Percentiles rank a stretch among this genome's conserved stretches.
Conservation (phyloP, 1,140 invertebrate genomes). For the Doryteuthis pealeii region DNA sequence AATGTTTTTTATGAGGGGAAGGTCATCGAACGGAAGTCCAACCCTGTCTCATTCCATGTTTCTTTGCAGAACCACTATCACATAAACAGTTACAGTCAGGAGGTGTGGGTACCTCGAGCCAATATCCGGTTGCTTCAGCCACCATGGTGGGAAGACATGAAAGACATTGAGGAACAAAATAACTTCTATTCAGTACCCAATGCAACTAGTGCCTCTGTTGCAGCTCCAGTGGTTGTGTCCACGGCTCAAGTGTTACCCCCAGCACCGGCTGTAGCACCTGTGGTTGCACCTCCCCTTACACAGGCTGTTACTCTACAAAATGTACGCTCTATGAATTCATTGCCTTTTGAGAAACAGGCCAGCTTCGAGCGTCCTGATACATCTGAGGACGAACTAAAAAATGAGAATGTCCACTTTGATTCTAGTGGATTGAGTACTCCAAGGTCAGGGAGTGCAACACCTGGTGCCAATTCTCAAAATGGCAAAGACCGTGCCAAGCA, state of each 20-base stretch:
- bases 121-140: slow-evolving; percentile 86
- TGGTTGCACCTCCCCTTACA: slow-evolving; percentile 13
- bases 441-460: slow-evolving; percentile 62
- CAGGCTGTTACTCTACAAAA: not conserved
- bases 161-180: slow-evolving; percentile 62
- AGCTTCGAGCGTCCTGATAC: slow-evolving; percentile 46
- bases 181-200: slow-evolving; percentile 22
- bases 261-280: slow-evolving; percentile 27
- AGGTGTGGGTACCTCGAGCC: slow-evolving; percentile 73
- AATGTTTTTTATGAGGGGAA: slow-evolving; percentile 79
- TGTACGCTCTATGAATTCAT: slow-evolving; percentile 19
- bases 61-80: slow-evolving; percentile 63
- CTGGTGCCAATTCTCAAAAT: slow-evolving; percentile 49
- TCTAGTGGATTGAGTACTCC: slow-evolving; percentile 53
- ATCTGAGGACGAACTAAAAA: slow-evolving; percentile 53
- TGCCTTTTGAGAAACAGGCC: slow-evolving; percentile 33
- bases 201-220: slow-evolving; percentile 58
- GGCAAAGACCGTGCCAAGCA: slow-evolving; percentile 38
- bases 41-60: slow-evolving; percentile 77
- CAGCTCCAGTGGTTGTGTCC: slow-evolving; percentile 79
- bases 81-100: slow-evolving; percentile 28
- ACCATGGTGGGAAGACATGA: slow-evolving; percentile 93
- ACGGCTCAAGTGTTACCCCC: slow-evolving; percentile 48
- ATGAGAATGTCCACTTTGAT: slow-evolving; percentile 51
- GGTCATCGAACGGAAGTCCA: slow-evolving; percentile 73